phyloP scores from a whole-genome alignment of 2,888 invertebrate genomes.

The Gastracanthus pulcherrimus region DNA sequence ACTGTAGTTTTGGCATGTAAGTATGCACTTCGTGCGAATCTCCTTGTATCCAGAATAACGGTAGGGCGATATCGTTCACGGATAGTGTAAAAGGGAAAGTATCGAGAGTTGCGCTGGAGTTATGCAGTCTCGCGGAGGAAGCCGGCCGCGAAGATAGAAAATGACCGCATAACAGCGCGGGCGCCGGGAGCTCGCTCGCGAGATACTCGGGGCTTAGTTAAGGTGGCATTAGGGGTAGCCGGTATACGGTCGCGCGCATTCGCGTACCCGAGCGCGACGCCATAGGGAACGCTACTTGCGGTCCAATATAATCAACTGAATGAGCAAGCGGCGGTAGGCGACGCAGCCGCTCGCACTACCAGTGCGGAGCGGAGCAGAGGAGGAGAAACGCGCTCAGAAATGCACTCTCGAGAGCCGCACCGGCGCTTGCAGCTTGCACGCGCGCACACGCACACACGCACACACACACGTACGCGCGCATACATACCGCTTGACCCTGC shows the following conservation, averaged over 20 bases:
- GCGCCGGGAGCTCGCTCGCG: neutral
- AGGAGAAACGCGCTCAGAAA: neutral
- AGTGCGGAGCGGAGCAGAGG: neutral
- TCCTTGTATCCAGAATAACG: too few species aligned
- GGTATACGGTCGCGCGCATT: too few species aligned
- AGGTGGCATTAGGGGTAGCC: slow-evolving; percentile 29
- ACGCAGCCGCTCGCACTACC: neutral
- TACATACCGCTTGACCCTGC: neutral
- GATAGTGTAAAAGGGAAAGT: too few species aligned
- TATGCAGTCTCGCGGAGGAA: too few species aligned
- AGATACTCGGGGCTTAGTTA: slow-evolving; percentile 51
- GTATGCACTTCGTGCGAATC: too few species aligned
- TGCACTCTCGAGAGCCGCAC: neutral
- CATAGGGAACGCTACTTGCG: slow-evolving; percentile 58
- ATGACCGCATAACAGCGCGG: slow-evolving; percentile 21
- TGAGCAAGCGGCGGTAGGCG: slow-evolving; percentile 66
- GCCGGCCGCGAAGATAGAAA: neutral
- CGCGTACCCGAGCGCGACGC: neutral
- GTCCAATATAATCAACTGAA: slow-evolving; percentile 71
- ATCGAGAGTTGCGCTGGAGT: too few species aligned
- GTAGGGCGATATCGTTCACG: too few species aligned
- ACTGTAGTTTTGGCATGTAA: too few species aligned
- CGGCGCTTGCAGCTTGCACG: too few species aligned
- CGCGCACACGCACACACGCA: neutral
- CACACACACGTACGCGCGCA: neutral